Evolutionary conservation across 1,140 invertebrate genomes (phyloP).

Genomic region (Tetramorium alpestre): DNA sequence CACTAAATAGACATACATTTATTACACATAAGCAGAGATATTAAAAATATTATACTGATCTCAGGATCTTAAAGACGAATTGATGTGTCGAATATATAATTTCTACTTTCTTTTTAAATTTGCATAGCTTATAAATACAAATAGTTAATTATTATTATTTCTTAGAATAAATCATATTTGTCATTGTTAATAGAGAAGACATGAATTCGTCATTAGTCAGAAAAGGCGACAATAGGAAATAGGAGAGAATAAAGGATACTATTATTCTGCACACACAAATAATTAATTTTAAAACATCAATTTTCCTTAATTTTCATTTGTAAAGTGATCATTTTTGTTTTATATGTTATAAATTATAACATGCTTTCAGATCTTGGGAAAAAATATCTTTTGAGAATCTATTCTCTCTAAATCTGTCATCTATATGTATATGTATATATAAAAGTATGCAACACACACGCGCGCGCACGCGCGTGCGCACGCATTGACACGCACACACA

Average conservation of each 20-base stretch:
- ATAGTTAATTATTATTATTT: background rate
- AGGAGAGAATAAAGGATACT: slow-evolving; percentile 69
- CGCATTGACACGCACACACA: background rate
- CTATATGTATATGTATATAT: background rate
- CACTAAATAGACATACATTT: slow-evolving; percentile 45
- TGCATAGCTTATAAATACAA: background rate
- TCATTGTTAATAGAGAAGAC: slow-evolving; percentile 21
- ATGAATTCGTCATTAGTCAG: slow-evolving; percentile 64
- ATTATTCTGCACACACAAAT: slow-evolving; percentile 77
- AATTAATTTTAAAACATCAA: slow-evolving; percentile 21
- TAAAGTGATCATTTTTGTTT: slow-evolving; percentile 31
- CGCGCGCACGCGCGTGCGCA: background rate
- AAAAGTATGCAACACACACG: background rate
- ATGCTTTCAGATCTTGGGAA: slow-evolving; percentile 22
- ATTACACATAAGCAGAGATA: slow-evolving; percentile 74
- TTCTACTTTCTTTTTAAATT: slow-evolving; percentile 26
- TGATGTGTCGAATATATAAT: slow-evolving; percentile 48
- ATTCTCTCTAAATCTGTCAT: slow-evolving; percentile 43
- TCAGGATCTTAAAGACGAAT: slow-evolving; percentile 66
- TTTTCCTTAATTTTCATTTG: slow-evolving; percentile 48
- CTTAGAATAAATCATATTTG: slow-evolving; percentile 4
- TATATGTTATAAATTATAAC: slow-evolving; percentile 16
- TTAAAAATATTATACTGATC: slow-evolving; percentile 70
- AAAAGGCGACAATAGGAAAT: slow-evolving; percentile 53
- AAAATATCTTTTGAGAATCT: slow-evolving; percentile 13